phyloP scores from a whole-genome alignment of 1,140 invertebrate genomes.

The Catajapyx aquilonaris region DNA sequence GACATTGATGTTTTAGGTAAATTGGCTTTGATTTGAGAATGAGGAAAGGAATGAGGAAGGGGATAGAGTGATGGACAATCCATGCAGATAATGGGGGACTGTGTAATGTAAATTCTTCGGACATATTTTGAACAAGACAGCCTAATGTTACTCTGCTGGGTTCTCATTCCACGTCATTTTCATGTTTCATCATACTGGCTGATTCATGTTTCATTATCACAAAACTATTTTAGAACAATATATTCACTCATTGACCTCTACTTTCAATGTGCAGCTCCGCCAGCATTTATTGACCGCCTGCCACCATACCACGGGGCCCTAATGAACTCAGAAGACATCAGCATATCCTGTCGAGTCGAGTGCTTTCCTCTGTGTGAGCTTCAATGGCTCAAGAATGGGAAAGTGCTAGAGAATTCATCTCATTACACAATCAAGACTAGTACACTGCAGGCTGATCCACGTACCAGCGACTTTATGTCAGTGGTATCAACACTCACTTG shows the following conservation, averaged over 20 bases:
- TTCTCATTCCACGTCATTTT: constrained; percentile 9
- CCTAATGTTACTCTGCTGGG: constrained; percentile 1
- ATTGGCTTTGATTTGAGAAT: constrained; percentile 10
- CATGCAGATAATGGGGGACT: too few species aligned
- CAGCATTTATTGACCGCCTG: constrained; percentile 61
- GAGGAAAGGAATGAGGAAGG: too few species aligned
- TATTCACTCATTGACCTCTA: background rate
- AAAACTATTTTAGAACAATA: background rate
- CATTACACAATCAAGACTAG: constrained; percentile 43
- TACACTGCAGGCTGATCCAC: constrained; percentile 38
- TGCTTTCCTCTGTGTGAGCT: constrained; percentile 67
- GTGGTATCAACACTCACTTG: constrained; percentile 57
- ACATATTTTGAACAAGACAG: background rate
- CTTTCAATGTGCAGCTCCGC: constrained; percentile 41
- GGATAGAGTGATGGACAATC: too few species aligned
- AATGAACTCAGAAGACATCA: constrained; percentile 48
- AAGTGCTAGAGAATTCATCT: constrained; percentile 23
- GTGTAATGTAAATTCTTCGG: too few species aligned
- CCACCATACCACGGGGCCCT: constrained; percentile 58
- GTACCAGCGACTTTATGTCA: constrained; percentile 67
- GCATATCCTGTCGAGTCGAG: constrained; percentile 65
- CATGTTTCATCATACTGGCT: too few species aligned
- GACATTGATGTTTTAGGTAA: constrained; percentile 57
- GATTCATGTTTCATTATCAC: background rate
- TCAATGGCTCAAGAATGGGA: constrained; percentile 55